Base-by-base conservation (phyloP, 2,113 vertebrate genomes). In the Rynchops niger region DNA sequence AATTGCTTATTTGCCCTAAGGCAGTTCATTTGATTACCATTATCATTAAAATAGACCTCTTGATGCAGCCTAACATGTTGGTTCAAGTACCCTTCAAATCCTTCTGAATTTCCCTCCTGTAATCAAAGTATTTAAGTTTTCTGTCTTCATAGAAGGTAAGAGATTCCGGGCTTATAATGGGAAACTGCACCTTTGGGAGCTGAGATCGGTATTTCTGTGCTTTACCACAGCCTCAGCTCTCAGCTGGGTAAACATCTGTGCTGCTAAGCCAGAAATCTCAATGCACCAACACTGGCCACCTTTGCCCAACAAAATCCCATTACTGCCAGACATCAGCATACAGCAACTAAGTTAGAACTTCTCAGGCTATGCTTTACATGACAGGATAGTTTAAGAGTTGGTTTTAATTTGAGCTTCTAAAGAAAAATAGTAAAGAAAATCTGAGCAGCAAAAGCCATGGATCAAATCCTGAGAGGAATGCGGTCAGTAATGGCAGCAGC, bases 41-140 rank as follows among this genome's bases (percentile, higher is more conserved):
- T 85, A 91, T 77, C 89, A 96, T 85, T 82, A 88, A 94, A 97
- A 82, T 53, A 74, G 11, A 89, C 53, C 55, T 93, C 86, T 80
- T 89, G 49, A 91, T 88, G 78, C 32, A 82, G 53, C 32, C 70
- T 79, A 82, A 91, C 95, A 27, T 91, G 95, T 93, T 85, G 62
- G 59, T 95, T 95, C 96, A 91, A 95, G 91, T 77, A 82, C 61
- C 95, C 58, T 77, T 93, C 70, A 89, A 92, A 87, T 69, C 49
- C 38, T 67, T 74, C 69, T 66, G 89, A 87, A 59, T 73, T 85
- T 94, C 16, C 10, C 45, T 87, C 73, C 56, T 82, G 58, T 69
- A 82, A 87, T 82, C 82, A 95, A 89, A 94, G 34, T 61, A 72
- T 55, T 72, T 43, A 50, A 36, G 23, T 84, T 92, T 90, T 82